These are phyloP conservation scores for Drosophila buzzatii DNA, from an alignment of 2,888 invertebrate genomes.

Conservation along the genomic window DNA sequence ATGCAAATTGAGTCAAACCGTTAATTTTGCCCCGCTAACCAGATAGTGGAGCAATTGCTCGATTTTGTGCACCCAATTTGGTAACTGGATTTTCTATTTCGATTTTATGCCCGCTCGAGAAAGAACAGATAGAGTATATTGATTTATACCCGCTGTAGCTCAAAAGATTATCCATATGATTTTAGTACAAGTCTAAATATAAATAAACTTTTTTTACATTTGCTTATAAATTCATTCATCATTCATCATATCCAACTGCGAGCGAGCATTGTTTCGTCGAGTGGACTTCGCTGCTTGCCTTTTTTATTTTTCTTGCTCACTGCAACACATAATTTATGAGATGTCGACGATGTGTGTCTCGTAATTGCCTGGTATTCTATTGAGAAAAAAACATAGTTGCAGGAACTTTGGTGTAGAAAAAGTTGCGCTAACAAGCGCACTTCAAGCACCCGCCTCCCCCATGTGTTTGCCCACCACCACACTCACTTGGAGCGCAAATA, in stretches of 20 bases:
- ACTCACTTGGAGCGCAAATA: conserved; percentile 58
- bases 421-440: conserved; percentile 74
- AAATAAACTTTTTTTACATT: too few species aligned
- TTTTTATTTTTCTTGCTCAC: too few species aligned
- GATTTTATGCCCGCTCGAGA: neutral
- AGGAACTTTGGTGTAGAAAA: conserved; percentile 67
- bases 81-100: conserved; percentile 66
- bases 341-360: conserved; percentile 21
- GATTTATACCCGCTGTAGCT: neutral
- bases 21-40: conserved; percentile 70
- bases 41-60: conserved; percentile 46
- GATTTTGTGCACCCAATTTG: conserved; percentile 79
- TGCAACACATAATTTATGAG: conserved; percentile 71
- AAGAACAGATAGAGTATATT: neutral
- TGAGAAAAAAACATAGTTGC: conserved; percentile 56
- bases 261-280: neutral
- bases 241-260: neutral
- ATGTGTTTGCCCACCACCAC: neutral
- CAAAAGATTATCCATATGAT: neutral
- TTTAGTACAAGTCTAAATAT: too few species aligned
- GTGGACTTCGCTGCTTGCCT: neutral
- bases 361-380: conserved; percentile 50
- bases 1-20: conserved; percentile 79
- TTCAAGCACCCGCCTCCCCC: conserved; percentile 27
- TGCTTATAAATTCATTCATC: neutral